Evolutionary conservation across 2,797 vertebrate species (phyloP).

Genomic region (Microcaecilia unicolor): DNA sequence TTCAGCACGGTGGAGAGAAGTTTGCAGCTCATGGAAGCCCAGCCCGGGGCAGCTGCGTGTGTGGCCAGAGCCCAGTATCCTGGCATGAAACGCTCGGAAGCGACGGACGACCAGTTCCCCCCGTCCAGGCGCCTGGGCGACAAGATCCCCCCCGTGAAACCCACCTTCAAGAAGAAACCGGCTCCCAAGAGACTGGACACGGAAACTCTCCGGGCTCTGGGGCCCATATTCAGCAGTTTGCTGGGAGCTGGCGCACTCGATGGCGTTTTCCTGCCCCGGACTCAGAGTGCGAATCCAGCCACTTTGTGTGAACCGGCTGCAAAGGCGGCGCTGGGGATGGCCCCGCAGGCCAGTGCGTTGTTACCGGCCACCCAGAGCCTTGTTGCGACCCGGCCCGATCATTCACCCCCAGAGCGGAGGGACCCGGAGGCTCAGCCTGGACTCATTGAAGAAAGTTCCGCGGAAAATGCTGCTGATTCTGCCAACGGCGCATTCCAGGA

Average conservation of each 20-base stretch:
- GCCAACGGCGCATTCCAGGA: constrained; percentile 60
- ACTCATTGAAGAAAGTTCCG: constrained; percentile 34
- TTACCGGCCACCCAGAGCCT: no score
- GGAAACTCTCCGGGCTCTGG: constrained; percentile 75
- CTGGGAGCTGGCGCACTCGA: constrained; percentile 76
- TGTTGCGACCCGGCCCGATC: no score
- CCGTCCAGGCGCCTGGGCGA: constrained; percentile 68
- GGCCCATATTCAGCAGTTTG: constrained; percentile 81
- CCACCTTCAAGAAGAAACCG: constrained; percentile 92
- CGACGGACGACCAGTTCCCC: constrained; percentile 59
- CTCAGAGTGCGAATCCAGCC: constrained; percentile 50
- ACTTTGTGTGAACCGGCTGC: constrained; percentile 72
- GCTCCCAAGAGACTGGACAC: constrained; percentile 73
- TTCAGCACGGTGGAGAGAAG: constrained; percentile 26
- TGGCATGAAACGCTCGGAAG: constrained; percentile 23
- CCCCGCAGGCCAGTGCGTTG: constrained; percentile 62
- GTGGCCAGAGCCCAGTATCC: constrained; percentile 38
- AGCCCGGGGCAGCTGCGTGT: no score
- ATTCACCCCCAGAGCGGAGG: no score
- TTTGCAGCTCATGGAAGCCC: constrained; percentile 63
- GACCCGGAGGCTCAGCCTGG: constrained; percentile 58
- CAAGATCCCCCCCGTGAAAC: constrained; percentile 86
- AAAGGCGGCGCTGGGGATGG: constrained; percentile 79
- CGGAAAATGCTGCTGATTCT: constrained; percentile 41
- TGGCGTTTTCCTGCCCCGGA: constrained; percentile 77